A percentile compares a stretch with the other conserved stretches of the same genome.
These are phyloP conservation scores for Macrotus californicus DNA, from an alignment of 2,113 vertebrate species.

Conservation along the genomic window DNA sequence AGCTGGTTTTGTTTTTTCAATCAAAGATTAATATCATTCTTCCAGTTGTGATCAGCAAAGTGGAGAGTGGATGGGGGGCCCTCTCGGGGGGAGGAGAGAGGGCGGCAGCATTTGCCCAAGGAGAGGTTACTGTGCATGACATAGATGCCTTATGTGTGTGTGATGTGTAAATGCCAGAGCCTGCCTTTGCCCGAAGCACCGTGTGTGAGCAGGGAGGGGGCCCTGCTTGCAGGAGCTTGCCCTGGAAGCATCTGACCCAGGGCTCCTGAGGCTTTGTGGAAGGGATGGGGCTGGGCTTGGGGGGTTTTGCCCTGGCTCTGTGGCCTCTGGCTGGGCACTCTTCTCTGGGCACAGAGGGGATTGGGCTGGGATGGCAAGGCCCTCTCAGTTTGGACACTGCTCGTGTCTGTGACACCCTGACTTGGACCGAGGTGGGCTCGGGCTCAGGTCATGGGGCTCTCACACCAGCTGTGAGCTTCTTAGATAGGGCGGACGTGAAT, in stretches of 20 bases:
- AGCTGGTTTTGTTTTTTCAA: neutral
- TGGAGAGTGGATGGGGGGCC: neutral
- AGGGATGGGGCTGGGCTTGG: neutral
- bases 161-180: neutral
- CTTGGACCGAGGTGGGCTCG: neutral
- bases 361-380: neutral
- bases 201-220: neutral
- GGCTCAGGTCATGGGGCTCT: neutral
- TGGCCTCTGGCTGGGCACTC: neutral
- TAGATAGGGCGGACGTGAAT: slow-evolving; percentile 32
- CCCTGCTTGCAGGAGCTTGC: neutral
- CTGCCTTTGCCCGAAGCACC: fast-evolving
- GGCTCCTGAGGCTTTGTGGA: neutral
- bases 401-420: neutral
- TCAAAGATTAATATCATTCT: neutral
- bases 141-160: fast-evolving
- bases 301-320: neutral
- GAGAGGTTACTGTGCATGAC: neutral
- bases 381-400: neutral
- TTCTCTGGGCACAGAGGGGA: neutral
- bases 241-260: fast-evolving
- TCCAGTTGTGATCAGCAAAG: slow-evolving; percentile 33
- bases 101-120: fast-evolving
- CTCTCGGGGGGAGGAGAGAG: neutral
- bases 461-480: slow-evolving; percentile 17